Evolutionary conservation across 2,888 invertebrate species (phyloP), one percentile per base, ranked within the genome.

Genomic region (Bruchidius siliquastri): DNA sequence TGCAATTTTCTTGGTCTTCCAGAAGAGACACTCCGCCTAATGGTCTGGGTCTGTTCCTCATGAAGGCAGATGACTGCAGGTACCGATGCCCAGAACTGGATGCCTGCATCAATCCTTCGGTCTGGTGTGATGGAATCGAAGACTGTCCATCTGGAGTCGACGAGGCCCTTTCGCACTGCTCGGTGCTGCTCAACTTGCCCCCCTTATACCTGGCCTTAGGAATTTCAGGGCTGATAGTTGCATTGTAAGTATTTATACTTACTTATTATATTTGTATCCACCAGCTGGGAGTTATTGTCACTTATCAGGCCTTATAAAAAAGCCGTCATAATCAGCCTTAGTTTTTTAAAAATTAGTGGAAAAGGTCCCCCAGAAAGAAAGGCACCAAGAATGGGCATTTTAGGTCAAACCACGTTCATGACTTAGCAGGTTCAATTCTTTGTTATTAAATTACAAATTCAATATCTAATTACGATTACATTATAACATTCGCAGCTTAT

Each of bases 61-160:
- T 86, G 79, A 85, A 91, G 83, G 87, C 91, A 69, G 92, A 92
- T 74, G 94, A 94, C 80, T 95, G 95, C 82, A 89, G 90, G 76
- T 91, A 92, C 85, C 90, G 92, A 70, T 95, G 95, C 83, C 90
- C 93, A 2, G 94, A 94, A 73, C 86, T 95, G 77, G 93, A 94
- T 84, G 95, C 94, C 20, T 95, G 95, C 85, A 94, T 95, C 77
- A 91, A 93, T 81, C 89, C 92, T 0, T 91, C 92, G 70, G 89
- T 95, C 72, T 94, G 95, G 94, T 95, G 95, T 82, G 94, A 95
- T 82, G 94, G 94, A 21, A 86, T 90, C 67, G 87, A 89, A 71
- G 94, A 95, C 84, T 95, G 95, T 82, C 95, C 95, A 13, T 92
- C 91, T 1, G 94, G 94, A 0, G 91, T 92, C 78, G 95, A 95